phyloP scores from a whole-genome alignment of 23 tunicate genomes.

The Trididemnum nubilum region DNA sequence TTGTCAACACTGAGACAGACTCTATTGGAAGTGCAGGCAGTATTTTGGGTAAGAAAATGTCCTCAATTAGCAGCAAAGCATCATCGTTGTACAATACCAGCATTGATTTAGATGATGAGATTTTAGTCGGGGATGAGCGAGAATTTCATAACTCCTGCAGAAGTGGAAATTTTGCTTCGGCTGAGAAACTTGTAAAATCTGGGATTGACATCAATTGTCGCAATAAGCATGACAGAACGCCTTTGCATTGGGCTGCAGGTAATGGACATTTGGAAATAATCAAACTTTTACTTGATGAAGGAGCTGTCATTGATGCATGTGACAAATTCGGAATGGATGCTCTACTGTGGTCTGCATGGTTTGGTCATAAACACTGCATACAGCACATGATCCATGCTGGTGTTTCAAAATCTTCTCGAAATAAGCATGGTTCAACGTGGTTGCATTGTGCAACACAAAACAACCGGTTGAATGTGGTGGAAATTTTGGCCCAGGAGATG shows the following conservation, averaged over 20 bases:
- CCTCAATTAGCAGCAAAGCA: slow-evolving; percentile 16
- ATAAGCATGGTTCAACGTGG: slow-evolving; percentile 86
- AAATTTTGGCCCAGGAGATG: slow-evolving; percentile 74
- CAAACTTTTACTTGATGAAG: slow-evolving; percentile 70
- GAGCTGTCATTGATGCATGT: slow-evolving; percentile 77
- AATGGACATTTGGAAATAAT: slow-evolving; percentile 71
- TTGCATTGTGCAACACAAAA: slow-evolving; percentile 94
- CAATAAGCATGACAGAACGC: slow-evolving; percentile 80
- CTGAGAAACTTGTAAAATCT: slow-evolving; percentile 43
- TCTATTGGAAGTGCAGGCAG: slow-evolving; percentile 66
- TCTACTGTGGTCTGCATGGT: slow-evolving; percentile 97
- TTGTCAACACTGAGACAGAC: slow-evolving; percentile 2
- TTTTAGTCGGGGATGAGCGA: slow-evolving; percentile 82
- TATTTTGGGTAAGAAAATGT: slow-evolving; percentile 1
- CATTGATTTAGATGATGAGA: slow-evolving; percentile 63
- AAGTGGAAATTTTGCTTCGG: slow-evolving; percentile 54
- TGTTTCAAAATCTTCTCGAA: slow-evolving; percentile 48
- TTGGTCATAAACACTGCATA: slow-evolving; percentile 76
- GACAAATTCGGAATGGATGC: slow-evolving; percentile 98
- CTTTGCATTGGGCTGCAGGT: slow-evolving; percentile 94
- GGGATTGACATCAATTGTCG: slow-evolving; percentile 75
- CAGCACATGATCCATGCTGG: slow-evolving; percentile 78
- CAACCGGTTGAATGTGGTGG: slow-evolving; percentile 50
- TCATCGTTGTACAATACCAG: slow-evolving; percentile 30
- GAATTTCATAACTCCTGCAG: slow-evolving; percentile 84